Evolutionary conservation across 92 coral and sea anemone genomes (phyloP).

Genomic region (Umimayanthus chanpuru): DNA sequence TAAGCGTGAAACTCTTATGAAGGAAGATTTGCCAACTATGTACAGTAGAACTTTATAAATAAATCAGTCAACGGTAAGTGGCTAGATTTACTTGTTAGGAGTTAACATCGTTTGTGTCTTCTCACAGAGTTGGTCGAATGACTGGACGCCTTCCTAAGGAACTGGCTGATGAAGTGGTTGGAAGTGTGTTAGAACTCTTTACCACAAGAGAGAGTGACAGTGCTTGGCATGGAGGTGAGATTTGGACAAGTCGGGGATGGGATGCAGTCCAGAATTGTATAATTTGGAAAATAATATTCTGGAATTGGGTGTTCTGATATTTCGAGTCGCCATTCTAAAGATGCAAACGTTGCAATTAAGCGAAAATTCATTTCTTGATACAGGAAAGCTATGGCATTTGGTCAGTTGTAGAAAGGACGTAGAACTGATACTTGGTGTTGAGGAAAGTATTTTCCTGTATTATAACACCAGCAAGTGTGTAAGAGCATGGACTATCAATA

Average conservation of each 20-base stretch:
- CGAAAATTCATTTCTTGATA: too few species aligned
- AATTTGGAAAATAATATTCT: neutral
- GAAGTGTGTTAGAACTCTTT: constrained; percentile 84
- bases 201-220: constrained; percentile 88
- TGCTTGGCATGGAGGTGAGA: constrained; percentile 99
- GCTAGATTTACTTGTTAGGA: neutral
- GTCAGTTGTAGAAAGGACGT: neutral
- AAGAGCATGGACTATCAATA: too few species aligned
- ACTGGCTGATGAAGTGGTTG: constrained; percentile 96
- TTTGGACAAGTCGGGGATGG: neutral
- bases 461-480: neutral
- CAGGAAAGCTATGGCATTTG: neutral
- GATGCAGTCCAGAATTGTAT: neutral
- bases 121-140: constrained; percentile 81
- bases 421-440: neutral
- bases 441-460: neutral
- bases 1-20: neutral
- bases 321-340: neutral
- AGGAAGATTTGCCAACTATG: neutral
- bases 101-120: neutral
- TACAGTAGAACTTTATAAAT: neutral
- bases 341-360: neutral
- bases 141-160: constrained; percentile 98
- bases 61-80: too few species aligned
- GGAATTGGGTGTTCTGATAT: neutral